Evolutionary conservation across 2,888 invertebrate genomes (phyloP).

Genomic region (Ochropleura leucogaster): DNA sequence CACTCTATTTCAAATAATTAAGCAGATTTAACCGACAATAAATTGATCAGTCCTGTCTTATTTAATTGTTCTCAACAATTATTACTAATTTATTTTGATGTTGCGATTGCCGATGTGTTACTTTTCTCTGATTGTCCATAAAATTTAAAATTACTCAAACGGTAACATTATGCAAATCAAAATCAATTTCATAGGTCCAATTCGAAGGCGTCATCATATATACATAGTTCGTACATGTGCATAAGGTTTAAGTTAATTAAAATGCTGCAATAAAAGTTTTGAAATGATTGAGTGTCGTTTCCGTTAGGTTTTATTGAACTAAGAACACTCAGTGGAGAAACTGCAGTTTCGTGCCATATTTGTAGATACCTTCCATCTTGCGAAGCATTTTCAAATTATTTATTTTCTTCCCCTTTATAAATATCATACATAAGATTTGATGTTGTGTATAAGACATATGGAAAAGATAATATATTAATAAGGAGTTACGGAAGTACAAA

Average conservation of each 20-base stretch:
- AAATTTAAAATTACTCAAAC: slow-evolving; percentile 81
- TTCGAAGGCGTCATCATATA: slow-evolving; percentile 63
- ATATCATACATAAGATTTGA: not conserved
- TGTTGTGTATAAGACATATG: not conserved
- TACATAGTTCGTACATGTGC: slow-evolving; percentile 40
- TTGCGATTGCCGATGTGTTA: slow-evolving; percentile 62
- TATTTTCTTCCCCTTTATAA: not conserved
- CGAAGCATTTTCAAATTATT: slow-evolving; percentile 1
- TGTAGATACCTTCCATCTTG: slow-evolving; percentile 24
- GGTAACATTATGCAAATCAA: slow-evolving; percentile 81
- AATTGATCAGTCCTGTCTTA: slow-evolving; percentile 14
- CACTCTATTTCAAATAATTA: not conserved
- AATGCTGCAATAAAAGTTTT: slow-evolving; percentile 66
- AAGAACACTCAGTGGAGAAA: slow-evolving; percentile 49
- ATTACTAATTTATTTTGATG: slow-evolving; percentile 63
- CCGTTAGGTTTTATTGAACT: slow-evolving; percentile 73
- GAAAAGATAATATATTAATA: not conserved
- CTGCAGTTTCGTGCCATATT: slow-evolving; percentile 38
- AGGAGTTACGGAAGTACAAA: not conserved
- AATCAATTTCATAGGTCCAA: slow-evolving; percentile 72
- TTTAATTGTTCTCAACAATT: slow-evolving; percentile 61
- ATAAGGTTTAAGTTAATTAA: slow-evolving; percentile 58
- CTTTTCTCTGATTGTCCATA: slow-evolving; percentile 78
- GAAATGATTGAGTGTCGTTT: slow-evolving; percentile 61
- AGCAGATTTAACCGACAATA: not conserved